These are phyloP conservation scores for Cygnus buccinator DNA, from an alignment of 2,113 vertebrate genomes.

Conservation along the genomic window DNA sequence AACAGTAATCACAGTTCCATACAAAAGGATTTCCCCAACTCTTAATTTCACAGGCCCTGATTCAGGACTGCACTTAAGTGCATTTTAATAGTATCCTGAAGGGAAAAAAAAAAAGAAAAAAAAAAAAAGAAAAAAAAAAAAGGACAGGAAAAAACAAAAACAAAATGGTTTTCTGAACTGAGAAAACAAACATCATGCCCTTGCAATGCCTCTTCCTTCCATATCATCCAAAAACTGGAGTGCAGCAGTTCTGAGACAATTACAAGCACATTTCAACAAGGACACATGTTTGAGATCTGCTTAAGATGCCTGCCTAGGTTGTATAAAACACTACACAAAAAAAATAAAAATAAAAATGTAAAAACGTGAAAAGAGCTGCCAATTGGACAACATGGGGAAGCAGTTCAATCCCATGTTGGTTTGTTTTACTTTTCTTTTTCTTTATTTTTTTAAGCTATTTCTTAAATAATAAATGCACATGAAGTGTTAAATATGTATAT, in stretches of 20 bases:
- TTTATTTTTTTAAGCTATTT: constrained; percentile 84
- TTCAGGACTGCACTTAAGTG: constrained; percentile 12
- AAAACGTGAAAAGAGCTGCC: constrained; percentile 72
- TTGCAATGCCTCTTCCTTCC: constrained; percentile 54
- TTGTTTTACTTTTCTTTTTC: constrained; percentile 76
- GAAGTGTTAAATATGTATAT: constrained; percentile 92
- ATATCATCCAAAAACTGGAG: constrained; percentile 45
- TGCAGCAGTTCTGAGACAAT: constrained; percentile 72
- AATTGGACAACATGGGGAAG: constrained; percentile 74
- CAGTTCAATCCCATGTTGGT: constrained; percentile 74
- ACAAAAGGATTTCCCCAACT: background rate
- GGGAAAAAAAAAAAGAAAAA: background rate
- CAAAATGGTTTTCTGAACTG: background rate
- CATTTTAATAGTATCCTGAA: background rate
- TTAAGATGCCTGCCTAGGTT: constrained; percentile 64
- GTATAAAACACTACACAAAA: constrained; percentile 49
- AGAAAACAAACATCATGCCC: background rate
- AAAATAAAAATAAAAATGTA: constrained; percentile 44
- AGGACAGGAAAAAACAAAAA: background rate
- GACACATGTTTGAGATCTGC: constrained; percentile 69
- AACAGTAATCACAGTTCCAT: background rate
- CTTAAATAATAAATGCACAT: constrained; percentile 91
- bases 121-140: background rate
- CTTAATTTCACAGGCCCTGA: constrained; percentile 8
- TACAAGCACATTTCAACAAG: constrained; percentile 81